Base-by-base conservation (phyloP, 1,140 invertebrate genomes). In the Caenorhabditis remanei region DNA sequence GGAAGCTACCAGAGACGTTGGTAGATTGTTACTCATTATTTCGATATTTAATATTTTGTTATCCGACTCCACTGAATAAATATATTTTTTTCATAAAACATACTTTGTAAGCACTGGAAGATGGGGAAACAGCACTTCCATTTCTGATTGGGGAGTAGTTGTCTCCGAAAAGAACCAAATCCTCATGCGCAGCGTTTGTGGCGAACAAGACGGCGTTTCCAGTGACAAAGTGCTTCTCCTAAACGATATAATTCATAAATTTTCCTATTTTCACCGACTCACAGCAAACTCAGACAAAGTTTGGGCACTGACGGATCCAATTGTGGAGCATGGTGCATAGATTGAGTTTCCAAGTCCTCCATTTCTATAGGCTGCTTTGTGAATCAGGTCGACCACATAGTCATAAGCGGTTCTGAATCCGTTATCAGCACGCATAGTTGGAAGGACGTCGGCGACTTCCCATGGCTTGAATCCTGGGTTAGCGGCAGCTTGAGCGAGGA, bases 351-450 rank as follows among this genome's bases (percentile, higher is more conserved):
- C 89, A 55, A 92, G 90, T 7, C 89, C 63, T 56, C 92, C 91
- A 53, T 92, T 92, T 63, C 91, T 88, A 87, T 90, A 92, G 16
- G 91, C 92, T 48, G 91, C 91, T 13, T 88, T 87, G 89, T 92
- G 92, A 50, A 93, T 63, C 50, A 87, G 85, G 19, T 93, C 92
- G 24, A 92, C 50, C 13, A 90, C 46, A n/a, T 87, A 58, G 53
- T 92, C 91, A 58, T 86, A 90, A 0, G 92, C 65, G 7, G 63
- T 67, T 53, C 86, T 88, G 67, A 87, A 83, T n/a, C 71, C 83
- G 7, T 90, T 58, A 65, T 91, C 92, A 16, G 21, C 53, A 13
- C 71, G 53, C 65, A 92, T 55, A 14, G 85, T 87, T 13, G 75
- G 63, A 16, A 61, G 24, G 11, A 87, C 89, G 43, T 91, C 89